Evolutionary conservation across 2,888 invertebrate species (phyloP).

Genomic region (Aproaerema taeniolella): DNA sequence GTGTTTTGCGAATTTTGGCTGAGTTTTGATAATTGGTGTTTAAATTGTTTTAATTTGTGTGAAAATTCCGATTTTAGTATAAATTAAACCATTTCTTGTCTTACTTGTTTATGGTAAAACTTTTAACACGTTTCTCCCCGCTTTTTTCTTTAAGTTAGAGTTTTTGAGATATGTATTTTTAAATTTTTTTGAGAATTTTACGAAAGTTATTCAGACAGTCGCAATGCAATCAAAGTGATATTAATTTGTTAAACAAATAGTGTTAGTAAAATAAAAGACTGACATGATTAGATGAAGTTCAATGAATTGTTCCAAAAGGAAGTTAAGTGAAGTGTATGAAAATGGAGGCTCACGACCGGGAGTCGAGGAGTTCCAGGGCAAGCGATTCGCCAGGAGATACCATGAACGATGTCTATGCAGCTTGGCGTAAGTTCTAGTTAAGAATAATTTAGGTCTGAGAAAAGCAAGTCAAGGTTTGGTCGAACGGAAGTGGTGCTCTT

Average conservation of each 20-base stretch:
- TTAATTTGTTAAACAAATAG: not conserved
- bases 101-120: too few species aligned
- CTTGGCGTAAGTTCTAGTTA: constrained; percentile 78
- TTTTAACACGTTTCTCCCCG: too few species aligned
- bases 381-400: constrained; percentile 76
- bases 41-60: not conserved
- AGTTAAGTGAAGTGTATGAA: not conserved
- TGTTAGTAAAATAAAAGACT: not conserved
- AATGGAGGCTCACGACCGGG: constrained; percentile 48
- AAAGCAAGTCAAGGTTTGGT: too few species aligned
- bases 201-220: too few species aligned
- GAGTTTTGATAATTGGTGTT: not conserved
- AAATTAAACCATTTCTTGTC: too few species aligned
- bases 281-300: not conserved
- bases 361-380: constrained; percentile 58
- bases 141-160: too few species aligned
- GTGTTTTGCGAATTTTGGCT: too few species aligned
- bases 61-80: too few species aligned
- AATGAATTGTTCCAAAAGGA: not conserved
- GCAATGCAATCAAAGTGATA: not conserved
- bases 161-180: too few species aligned
- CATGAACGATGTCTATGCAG: constrained; percentile 81
- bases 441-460: too few species aligned
- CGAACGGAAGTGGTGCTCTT: too few species aligned
- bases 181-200: not conserved